Conservation (phyloP, 2,797 vertebrate genomes). For the Danionella dracula region DNA sequence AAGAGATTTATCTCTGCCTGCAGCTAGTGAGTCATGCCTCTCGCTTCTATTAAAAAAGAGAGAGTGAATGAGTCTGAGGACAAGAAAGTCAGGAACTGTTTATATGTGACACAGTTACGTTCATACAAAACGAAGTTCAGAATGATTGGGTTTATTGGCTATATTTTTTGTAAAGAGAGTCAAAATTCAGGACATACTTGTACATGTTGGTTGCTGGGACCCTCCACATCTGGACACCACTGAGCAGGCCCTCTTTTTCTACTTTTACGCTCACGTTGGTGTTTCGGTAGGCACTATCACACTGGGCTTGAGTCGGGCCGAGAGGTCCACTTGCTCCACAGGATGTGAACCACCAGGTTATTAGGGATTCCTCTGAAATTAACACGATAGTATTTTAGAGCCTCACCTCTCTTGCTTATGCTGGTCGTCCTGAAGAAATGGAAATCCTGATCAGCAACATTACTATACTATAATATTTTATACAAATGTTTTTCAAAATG, state of each 20-base stretch:
- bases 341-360: conserved; percentile 79
- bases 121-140: too few relatives aligned
- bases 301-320: conserved; percentile 86
- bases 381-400: too few relatives aligned
- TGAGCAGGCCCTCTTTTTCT: conserved; percentile 69
- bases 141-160: too few relatives aligned
- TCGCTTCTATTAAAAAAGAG: neutral
- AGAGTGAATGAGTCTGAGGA: neutral
- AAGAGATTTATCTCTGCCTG: conserved; percentile 34
- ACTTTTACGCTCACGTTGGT: conserved; percentile 75
- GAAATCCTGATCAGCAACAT: too few relatives aligned
- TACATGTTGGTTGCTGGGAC: conserved; percentile 79
- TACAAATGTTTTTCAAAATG: too few relatives aligned
- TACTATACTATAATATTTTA: too few relatives aligned
- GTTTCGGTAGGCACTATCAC: conserved; percentile 77
- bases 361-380: conserved; percentile 65
- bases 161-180: too few relatives aligned
- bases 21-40: conserved; percentile 34
- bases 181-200: conserved; percentile 59
- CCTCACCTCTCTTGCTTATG: too few relatives aligned
- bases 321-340: conserved; percentile 80
- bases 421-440: too few relatives aligned
- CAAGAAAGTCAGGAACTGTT: neutral
- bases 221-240: conserved; percentile 82
- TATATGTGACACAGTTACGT: too few relatives aligned